phyloP scores from a whole-genome alignment of 2,888 invertebrate species.

The Athalia circularis region DNA sequence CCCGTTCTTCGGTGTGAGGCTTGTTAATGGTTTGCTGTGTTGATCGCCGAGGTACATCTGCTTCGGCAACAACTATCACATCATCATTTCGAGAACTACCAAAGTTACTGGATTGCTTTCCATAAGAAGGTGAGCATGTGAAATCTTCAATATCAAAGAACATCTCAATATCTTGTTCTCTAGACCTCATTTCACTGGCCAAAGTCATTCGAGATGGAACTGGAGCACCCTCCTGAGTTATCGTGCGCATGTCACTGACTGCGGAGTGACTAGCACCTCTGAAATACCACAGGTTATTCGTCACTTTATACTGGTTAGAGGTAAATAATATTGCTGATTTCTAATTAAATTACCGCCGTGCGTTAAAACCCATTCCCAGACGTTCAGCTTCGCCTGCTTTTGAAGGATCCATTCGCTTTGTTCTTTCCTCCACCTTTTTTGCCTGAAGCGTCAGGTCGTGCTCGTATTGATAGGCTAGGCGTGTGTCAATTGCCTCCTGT shows the following conservation, averaged over 20 bases:
- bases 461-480: slow-evolving; percentile 78
- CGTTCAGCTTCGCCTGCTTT: slow-evolving; percentile 94
- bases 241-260: slow-evolving; percentile 91
- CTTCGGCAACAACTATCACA: slow-evolving; percentile 72
- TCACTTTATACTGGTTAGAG: no score
- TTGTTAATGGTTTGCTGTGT: slow-evolving; percentile 54
- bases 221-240: slow-evolving; percentile 87
- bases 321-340: no score
- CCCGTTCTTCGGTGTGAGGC: slow-evolving; percentile 54
- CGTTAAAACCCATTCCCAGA: slow-evolving; percentile 91
- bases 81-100: slow-evolving; percentile 69
- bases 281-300: slow-evolving; percentile 6
- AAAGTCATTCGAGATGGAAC: slow-evolving; percentile 71
- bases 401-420: slow-evolving; percentile 84
- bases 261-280: slow-evolving; percentile 90
- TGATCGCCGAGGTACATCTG: slow-evolving; percentile 64
- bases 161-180: slow-evolving; percentile 61
- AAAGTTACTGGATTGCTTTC: slow-evolving; percentile 57
- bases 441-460: slow-evolving; percentile 84
- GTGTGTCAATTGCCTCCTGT: slow-evolving; percentile 81
- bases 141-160: slow-evolving; percentile 51
- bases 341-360: slow-evolving; percentile 73
- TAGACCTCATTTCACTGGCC: slow-evolving; percentile 59
- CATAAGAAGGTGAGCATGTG: slow-evolving; percentile 33
- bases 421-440: slow-evolving; percentile 83